Percentiles rank a stretch among this genome's conserved stretches.
Conservation (phyloP, 2,797 vertebrate species). For the Fringilla coelebs region DNA sequence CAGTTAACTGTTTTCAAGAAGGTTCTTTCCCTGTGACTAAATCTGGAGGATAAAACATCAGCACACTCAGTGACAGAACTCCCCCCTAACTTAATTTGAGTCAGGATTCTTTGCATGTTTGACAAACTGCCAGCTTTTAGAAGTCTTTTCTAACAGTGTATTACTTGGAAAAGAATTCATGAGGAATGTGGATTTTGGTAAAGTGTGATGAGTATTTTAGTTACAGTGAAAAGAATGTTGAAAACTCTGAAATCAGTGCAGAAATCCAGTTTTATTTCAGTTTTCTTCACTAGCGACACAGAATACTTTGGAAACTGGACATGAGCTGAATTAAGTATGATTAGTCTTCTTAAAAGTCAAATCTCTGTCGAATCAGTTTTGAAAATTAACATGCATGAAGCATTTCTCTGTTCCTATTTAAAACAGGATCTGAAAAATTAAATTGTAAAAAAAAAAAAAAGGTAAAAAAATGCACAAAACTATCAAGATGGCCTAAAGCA, state of each 20-base stretch:
- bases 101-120: background rate
- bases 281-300: constrained; percentile 40
- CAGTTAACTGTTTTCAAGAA: background rate
- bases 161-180: background rate
- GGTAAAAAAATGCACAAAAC: constrained; percentile 31
- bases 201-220: background rate
- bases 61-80: background rate
- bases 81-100: background rate
- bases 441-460: constrained; percentile 24
- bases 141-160: background rate
- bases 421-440: background rate
- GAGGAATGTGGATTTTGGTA: background rate
- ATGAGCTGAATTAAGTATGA: background rate
- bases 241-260: constrained; percentile 13
- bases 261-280: constrained; percentile 75
- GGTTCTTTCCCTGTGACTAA: background rate
- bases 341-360: background rate
- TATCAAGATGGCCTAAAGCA: background rate
- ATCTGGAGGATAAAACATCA: background rate
- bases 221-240: background rate
- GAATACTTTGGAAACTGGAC: constrained; percentile 16
- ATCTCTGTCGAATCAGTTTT: background rate
- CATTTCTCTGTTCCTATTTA: background rate
- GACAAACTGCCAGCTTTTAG: constrained; percentile 3
- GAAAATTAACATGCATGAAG: background rate